Conservation (phyloP, 2,888 invertebrate species). For the Clitarchus hookeri region DNA sequence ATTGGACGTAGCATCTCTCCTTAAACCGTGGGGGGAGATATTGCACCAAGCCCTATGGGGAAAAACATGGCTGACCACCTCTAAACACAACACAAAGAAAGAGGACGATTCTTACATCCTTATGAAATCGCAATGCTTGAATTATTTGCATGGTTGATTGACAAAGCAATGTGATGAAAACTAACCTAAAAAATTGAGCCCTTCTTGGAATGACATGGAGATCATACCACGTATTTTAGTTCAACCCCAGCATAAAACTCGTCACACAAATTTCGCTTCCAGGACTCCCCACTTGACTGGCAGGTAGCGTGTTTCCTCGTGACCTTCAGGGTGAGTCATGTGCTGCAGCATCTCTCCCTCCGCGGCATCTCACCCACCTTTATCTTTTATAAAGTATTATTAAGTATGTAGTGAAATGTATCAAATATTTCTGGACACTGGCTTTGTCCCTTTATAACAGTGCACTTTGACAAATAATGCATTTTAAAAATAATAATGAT, state of each 20-base stretch:
- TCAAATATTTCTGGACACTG: too few relatives aligned
- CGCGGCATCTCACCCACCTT: background rate
- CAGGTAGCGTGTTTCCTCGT: background rate
- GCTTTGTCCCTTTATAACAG: too few relatives aligned
- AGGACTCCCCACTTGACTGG: background rate
- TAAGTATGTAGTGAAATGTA: too few relatives aligned
- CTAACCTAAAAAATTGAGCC: background rate
- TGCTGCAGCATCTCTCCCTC: slow-evolving; percentile 11
- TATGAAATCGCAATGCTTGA: background rate
- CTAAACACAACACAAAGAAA: background rate
- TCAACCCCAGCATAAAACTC: background rate
- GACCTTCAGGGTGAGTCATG: background rate
- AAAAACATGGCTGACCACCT: background rate
- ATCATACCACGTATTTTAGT: background rate
- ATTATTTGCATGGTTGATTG: background rate
- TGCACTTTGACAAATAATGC: too few relatives aligned
- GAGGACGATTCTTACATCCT: background rate
- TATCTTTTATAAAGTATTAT: too few relatives aligned
- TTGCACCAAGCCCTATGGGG: background rate
- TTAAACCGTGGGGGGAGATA: background rate
- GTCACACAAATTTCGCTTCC: background rate
- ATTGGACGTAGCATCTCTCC: background rate
- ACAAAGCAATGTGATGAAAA: background rate
- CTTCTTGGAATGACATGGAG: background rate
- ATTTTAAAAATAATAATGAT: too few relatives aligned